These are phyloP conservation scores for Malurus melanocephalus DNA, from an alignment of 2,113 vertebrate species.

Conservation along the genomic window DNA sequence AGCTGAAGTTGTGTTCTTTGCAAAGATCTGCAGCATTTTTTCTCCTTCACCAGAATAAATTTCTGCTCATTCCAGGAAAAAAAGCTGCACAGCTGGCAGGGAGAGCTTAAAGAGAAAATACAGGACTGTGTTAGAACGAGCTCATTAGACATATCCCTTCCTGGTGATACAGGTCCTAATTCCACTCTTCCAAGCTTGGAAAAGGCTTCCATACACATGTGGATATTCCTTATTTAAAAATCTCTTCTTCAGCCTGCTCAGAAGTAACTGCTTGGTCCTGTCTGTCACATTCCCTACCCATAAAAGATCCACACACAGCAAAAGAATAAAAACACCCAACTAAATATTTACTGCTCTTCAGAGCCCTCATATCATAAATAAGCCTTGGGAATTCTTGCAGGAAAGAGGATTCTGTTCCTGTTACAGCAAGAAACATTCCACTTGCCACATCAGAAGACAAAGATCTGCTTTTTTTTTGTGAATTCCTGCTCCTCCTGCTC, in stretches of 20 bases:
- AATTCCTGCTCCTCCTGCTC: neutral
- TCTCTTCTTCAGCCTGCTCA: neutral
- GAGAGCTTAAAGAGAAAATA: neutral
- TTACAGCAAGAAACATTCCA: neutral
- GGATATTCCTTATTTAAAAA: neutral
- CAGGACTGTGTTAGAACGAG: neutral
- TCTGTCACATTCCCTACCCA: neutral
- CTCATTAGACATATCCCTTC: neutral
- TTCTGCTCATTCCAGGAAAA: conserved; percentile 74
- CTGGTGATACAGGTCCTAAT: neutral
- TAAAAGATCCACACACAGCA: neutral
- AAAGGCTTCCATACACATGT: neutral
- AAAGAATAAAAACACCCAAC: neutral
- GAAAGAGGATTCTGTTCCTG: neutral
- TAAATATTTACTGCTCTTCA: neutral
- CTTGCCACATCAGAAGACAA: neutral
- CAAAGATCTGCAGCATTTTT: conserved; percentile 25
- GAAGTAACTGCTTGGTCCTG: neutral
- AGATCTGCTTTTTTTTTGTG: neutral
- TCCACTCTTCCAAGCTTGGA: neutral
- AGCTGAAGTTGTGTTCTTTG: conserved; percentile 52
- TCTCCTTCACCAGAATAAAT: conserved; percentile 71
- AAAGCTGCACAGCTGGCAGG: conserved; percentile 54
- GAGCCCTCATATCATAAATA: neutral
- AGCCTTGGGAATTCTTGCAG: neutral